Evolutionary conservation across 2,113 vertebrate genomes (phyloP).

Genomic region (Ceyx cyanopectus): DNA sequence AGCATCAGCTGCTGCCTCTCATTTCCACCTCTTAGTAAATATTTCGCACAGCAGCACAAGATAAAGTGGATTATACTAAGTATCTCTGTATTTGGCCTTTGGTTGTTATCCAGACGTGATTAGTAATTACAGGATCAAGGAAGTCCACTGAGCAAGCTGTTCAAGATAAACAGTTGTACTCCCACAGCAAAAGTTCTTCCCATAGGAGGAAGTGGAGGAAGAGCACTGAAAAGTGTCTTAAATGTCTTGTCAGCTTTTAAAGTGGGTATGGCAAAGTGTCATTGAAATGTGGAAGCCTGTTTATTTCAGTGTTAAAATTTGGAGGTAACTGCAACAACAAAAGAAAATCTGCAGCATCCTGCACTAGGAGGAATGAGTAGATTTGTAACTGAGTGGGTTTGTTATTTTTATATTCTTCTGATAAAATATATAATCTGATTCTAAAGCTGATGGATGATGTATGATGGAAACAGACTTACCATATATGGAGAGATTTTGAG

Average conservation of each 20-base stretch:
- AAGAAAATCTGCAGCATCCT: not conserved
- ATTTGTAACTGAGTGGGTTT: conserved; percentile 20
- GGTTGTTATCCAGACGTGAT: not conserved
- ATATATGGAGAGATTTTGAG: not conserved
- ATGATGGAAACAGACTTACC: not conserved
- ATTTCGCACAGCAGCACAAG: not conserved
- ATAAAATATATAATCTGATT: not conserved
- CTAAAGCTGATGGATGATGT: not conserved
- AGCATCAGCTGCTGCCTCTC: not conserved
- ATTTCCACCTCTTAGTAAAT: not conserved
- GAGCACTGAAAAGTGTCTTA: not conserved
- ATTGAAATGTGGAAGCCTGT: not conserved
- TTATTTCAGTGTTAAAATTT: not conserved
- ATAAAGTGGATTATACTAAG: not conserved
- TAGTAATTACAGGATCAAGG: not conserved
- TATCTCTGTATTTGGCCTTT: not conserved
- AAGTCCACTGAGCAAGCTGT: not conserved
- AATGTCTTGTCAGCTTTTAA: not conserved
- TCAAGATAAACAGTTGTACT: not conserved
- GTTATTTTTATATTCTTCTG: not conserved
- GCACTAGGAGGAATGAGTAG: not conserved
- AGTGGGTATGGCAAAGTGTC: not conserved
- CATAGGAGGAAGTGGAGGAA: not conserved
- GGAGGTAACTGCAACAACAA: not conserved
- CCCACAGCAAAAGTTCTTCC: not conserved